Base-by-base conservation (phyloP, 2,113 vertebrate genomes). In the Haliaeetus leucogaster region DNA sequence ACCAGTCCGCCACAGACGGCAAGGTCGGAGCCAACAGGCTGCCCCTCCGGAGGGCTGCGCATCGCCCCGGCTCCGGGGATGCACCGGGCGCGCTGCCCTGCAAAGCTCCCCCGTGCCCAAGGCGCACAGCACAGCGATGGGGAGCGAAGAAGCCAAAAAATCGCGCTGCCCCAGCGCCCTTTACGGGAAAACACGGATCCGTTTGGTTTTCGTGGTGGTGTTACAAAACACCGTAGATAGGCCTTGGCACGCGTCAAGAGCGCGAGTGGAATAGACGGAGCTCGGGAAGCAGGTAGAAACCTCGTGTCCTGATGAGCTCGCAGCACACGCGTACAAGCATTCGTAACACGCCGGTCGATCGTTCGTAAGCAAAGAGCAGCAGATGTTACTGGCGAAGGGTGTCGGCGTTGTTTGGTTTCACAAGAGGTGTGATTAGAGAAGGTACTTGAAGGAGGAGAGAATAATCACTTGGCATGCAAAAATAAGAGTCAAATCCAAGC, bases 401-500 rank as follows among this genome's bases (percentile, higher is more conserved):
- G 21, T 32, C 1, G 0, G 36, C 68, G 36, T 58, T 91, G 50
- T 93, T 93, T 85, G 70, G 53, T 94, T 91, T 91, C 91, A 93
- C 78, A 87, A 90, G 83, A 95, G 59, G 66, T 79, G 62, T 82
- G 86, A 95, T 93, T 85, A 95, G 70, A 87, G 45, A 84, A 95
- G 61, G 62, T 95, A 27, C 62, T 84, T 76, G 89, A 86, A 91
- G 83, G 19, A 76, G 47, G 65, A 66, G 73, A 87, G 62, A 93
- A 79, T 80, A 85, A 85, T 95, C 66, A 40, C n/a, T 73, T 95
- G 70, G 66, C 73, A 70, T 19, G 62, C 21, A 11, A 79, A 95
- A 94, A 63, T 19, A 26, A 76, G 79, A 93, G 40, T 53, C 73
- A 70, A 79, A 82, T 77, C 53, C 81, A 73, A 82, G 66, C 40